Evolutionary conservation across 2,797 vertebrate species (phyloP).

Genomic region (Siniperca undulata): DNA sequence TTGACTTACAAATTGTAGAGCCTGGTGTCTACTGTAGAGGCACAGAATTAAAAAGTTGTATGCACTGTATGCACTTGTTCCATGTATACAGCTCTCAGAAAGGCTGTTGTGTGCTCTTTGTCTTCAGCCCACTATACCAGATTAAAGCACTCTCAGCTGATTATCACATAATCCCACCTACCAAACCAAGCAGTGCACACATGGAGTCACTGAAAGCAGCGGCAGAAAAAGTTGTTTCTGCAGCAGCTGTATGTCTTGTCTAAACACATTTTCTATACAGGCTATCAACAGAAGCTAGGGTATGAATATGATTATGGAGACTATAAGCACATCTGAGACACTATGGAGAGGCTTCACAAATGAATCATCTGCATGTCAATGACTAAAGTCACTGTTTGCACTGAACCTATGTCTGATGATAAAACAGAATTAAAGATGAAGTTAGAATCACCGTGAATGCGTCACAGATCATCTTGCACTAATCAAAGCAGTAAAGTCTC

Average conservation of each 20-base stretch:
- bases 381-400: constrained; percentile 4
- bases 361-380: constrained; percentile 23
- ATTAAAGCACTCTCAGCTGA: constrained; percentile 39
- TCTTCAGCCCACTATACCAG: constrained; percentile 37
- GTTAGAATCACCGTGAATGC: background rate
- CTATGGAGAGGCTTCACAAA: background rate
- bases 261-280: constrained; percentile 16
- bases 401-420: background rate
- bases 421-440: constrained; percentile 17
- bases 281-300: background rate
- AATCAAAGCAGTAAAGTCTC: constrained; percentile 45
- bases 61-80: background rate
- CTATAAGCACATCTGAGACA: constrained; percentile 3
- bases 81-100: constrained; percentile 19
- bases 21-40: constrained; percentile 14
- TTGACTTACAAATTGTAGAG: constrained; percentile 41
- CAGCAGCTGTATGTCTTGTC: background rate
- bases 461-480: background rate
- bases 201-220: constrained; percentile 17
- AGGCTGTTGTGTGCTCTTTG: constrained; percentile 21
- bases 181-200: constrained; percentile 16
- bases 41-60: constrained; percentile 7
- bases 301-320: constrained; percentile 29
- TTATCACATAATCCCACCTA: constrained; percentile 42
- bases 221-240: background rate